These are phyloP conservation scores for Chrysocyon brachyurus DNA, from an alignment of 2,797 vertebrate genomes.

Conservation along the genomic window DNA sequence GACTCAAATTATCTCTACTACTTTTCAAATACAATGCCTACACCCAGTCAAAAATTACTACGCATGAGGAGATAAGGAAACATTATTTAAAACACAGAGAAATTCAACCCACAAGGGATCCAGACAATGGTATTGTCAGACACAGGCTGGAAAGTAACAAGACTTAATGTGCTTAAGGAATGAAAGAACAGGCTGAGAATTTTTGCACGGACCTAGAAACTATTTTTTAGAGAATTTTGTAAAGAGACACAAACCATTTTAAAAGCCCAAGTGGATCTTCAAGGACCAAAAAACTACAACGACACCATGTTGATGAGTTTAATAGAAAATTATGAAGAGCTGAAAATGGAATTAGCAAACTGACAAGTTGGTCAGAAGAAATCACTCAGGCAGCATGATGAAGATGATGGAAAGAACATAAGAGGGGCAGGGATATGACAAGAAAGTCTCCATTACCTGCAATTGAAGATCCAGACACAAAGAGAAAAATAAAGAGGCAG, in stretches of 20 bases:
- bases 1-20: not conserved
- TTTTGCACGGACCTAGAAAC: not conserved
- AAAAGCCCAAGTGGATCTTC: not conserved
- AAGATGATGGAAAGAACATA: not conserved
- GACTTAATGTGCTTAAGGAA: not conserved
- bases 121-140: not conserved
- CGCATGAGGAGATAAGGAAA: not conserved
- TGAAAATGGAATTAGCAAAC: not conserved
- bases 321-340: conserved; percentile 1
- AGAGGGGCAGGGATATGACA: not conserved
- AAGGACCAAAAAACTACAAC: not conserved
- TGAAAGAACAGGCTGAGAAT: not conserved
- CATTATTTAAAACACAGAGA: not conserved
- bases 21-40: not conserved
- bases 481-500: not conserved
- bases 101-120: not conserved
- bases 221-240: not conserved
- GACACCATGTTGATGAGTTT: not conserved
- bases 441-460: not conserved
- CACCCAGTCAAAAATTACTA: not conserved
- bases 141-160: not conserved
- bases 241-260: not conserved
- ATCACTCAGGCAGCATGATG: not conserved
- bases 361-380: not conserved
- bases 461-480: not conserved